Base-by-base conservation (phyloP, 2,113 vertebrate species). In the Propithecus coquereli region DNA sequence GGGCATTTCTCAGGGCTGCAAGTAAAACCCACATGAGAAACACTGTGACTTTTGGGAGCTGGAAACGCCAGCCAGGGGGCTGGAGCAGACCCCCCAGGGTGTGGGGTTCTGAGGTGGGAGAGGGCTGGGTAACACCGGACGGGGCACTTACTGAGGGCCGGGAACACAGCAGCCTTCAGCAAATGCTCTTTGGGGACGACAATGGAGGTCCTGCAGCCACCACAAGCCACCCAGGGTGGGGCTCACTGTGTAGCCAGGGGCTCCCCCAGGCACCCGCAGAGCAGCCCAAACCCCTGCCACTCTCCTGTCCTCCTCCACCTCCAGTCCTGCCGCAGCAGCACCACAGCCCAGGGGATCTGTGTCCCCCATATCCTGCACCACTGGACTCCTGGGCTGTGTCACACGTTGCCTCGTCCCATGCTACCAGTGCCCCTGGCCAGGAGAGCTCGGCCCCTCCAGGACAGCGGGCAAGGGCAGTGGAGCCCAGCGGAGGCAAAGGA, bases 321-420 rank as follows among this genome's bases (percentile, higher is more conserved):
- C 50, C n/a, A 37, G 63, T 27, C 83, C 25, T 32, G 7, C 54
- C 18, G 37, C 23, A 0, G 45, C 30, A 17, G 25, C 25, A 9
- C 2, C 80, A 27, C 40, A 74, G 66, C 8, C 43, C 73, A 47
- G 18, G 0, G 37, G 37, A 32, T 1, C 59, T 63, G 8, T 2
- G 1, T 68, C 27, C 65, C 13, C 4, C 8, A 9, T 2, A 27
- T 13, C 40, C 8, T 0, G 70, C 17, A 3, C 45, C 6, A 4
- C 77, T 8, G 65, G 37, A 8, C 0, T 0, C 22, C 84, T 27
- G 65, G 59, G 74, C 30, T n/a, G 2, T 2, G 0, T 3, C 59
- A 17, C 34, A 6, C 43, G 66, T 52, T 3, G 0, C 25, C 71
- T 63, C 4, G 59, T 14, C 11, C 89, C 47, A 8, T 0, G 3